Percentiles rank a stretch among this genome's conserved stretches.
These are phyloP conservation scores for Callinectes sapidus DNA, from an alignment of 2,888 invertebrate species.

Conservation along the genomic window DNA sequence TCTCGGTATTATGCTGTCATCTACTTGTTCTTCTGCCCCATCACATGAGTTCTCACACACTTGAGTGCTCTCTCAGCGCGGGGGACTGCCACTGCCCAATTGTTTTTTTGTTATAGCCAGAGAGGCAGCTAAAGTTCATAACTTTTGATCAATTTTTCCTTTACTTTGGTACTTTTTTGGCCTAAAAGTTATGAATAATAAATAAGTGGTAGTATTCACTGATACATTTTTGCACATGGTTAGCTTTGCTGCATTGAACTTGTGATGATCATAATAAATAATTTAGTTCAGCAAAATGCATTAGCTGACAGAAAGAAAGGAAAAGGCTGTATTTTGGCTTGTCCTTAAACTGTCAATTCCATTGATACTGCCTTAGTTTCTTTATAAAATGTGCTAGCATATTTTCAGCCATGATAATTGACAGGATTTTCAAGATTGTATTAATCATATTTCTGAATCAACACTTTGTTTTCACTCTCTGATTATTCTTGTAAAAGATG, in stretches of 20 bases:
- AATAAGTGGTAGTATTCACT: neutral
- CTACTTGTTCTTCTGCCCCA: slow-evolving; percentile 68
- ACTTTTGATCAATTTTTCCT: neutral
- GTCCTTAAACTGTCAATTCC: slow-evolving; percentile 10
- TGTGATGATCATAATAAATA: neutral
- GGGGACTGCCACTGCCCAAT: slow-evolving; percentile 60
- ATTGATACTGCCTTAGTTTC: slow-evolving; percentile 23
- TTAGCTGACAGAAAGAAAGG: neutral
- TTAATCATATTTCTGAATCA: neutral
- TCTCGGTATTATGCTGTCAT: slow-evolving; percentile 65
- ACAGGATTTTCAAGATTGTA: neutral
- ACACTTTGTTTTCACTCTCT: neutral
- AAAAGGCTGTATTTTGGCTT: slow-evolving; percentile 32
- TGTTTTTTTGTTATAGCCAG: neutral
- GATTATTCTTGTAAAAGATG: neutral
- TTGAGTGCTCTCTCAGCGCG: slow-evolving; percentile 63
- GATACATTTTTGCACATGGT: neutral
- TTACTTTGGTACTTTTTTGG: slow-evolving; percentile 33
- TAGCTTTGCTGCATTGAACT: neutral
- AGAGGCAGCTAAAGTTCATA: slow-evolving; percentile 32
- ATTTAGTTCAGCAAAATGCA: neutral
- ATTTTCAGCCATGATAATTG: neutral
- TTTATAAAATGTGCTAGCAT: neutral
- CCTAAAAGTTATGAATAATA: neutral
- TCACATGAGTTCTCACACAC: slow-evolving; percentile 55